These are phyloP conservation scores for Limosa lapponica DNA, from an alignment of 2,797 vertebrate genomes.

Conservation along the genomic window DNA sequence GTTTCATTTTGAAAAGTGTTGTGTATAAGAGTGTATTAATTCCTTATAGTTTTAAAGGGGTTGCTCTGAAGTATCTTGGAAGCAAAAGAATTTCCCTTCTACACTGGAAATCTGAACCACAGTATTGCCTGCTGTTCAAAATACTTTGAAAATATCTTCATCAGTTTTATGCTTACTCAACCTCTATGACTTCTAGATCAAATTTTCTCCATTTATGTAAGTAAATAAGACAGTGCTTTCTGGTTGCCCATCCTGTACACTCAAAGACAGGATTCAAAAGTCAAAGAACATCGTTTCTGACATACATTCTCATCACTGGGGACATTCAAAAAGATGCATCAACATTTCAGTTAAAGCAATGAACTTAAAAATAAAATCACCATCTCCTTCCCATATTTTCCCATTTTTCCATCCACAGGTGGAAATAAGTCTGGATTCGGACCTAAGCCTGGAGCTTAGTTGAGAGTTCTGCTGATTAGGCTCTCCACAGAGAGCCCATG, in stretches of 20 bases:
- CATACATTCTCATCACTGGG: neutral
- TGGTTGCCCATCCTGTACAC: neutral
- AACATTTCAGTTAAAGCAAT: neutral
- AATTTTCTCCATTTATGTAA: neutral
- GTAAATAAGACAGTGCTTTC: neutral
- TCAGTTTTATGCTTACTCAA: neutral
- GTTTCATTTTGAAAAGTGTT: neutral
- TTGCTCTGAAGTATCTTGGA: neutral
- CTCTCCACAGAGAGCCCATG: neutral
- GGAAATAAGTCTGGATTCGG: neutral
- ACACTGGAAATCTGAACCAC: neutral
- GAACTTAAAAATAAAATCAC: neutral
- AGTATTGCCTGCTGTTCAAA: neutral
- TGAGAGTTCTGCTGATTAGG: neutral
- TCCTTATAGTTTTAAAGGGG: neutral
- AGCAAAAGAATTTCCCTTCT: neutral
- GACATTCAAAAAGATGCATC: neutral
- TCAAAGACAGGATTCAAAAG: neutral
- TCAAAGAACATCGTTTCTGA: neutral
- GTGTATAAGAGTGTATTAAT: neutral
- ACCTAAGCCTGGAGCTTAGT: neutral
- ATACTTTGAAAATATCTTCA: neutral
- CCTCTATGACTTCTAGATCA: neutral
- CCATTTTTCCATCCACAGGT: neutral
- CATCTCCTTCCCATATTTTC: neutral